A percentile compares a stretch with the other conserved stretches of the same genome.
These are phyloP conservation scores for Idaea biselata DNA, from an alignment of 2,888 invertebrate species.

Conservation along the genomic window DNA sequence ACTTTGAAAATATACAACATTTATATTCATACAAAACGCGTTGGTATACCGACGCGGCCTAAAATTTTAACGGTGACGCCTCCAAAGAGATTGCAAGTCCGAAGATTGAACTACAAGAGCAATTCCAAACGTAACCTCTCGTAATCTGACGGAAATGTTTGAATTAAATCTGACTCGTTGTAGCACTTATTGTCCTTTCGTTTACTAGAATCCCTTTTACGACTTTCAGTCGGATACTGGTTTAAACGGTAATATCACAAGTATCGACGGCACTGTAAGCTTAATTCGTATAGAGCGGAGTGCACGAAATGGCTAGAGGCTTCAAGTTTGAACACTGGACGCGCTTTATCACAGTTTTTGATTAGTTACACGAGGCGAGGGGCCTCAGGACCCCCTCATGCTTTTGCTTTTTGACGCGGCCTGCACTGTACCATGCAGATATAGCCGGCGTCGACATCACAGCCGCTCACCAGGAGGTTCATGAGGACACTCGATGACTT, in stretches of 20 bases:
- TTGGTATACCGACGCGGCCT: slow-evolving; percentile 40
- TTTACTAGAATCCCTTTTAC: slow-evolving; percentile 16
- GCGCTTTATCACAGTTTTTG: slow-evolving; percentile 75
- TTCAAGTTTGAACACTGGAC: slow-evolving; percentile 71
- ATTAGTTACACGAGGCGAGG: slow-evolving; percentile 31
- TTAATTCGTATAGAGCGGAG: slow-evolving; percentile 51
- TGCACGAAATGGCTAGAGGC: slow-evolving; percentile 44
- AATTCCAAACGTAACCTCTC: slow-evolving; percentile 41
- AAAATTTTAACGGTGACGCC: slow-evolving; percentile 47
- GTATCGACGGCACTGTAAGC: slow-evolving; percentile 62
- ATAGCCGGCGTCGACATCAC: slow-evolving; percentile 96
- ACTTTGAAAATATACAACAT: slow-evolving; percentile 48
- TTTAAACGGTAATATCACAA: slow-evolving; percentile 63
- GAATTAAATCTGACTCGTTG: slow-evolving; percentile 46
- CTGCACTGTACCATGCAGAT: slow-evolving; percentile 89
- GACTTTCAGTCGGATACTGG: slow-evolving; percentile 46
- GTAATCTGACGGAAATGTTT: slow-evolving; percentile 43
- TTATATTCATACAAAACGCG: slow-evolving; percentile 33
- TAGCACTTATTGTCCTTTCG: slow-evolving; percentile 42
- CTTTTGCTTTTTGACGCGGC: slow-evolving; percentile 75
- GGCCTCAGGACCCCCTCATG: slow-evolving; percentile 44
- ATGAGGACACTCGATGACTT: slow-evolving; percentile 91
- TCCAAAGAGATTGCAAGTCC: slow-evolving; percentile 55
- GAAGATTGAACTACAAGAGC: slow-evolving; percentile 51
- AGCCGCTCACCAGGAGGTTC: slow-evolving; percentile 97